These are phyloP conservation scores for Centropus unirufus DNA, from an alignment of 2,113 vertebrate genomes.

Conservation along the genomic window DNA sequence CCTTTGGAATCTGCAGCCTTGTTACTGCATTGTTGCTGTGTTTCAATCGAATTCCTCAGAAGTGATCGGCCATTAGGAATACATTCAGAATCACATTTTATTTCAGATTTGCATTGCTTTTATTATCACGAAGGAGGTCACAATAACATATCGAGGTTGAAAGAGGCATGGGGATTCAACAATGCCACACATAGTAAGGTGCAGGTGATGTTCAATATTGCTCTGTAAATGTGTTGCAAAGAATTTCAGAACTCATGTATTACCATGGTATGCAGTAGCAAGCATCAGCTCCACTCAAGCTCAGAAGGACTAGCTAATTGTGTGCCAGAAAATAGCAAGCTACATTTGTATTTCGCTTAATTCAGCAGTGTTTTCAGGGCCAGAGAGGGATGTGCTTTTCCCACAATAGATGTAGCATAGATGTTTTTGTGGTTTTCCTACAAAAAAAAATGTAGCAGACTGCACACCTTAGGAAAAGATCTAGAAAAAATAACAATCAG, in stretches of 20 bases:
- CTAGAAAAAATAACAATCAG: not conserved
- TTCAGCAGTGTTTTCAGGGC: not conserved
- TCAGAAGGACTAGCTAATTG: not conserved
- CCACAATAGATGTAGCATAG: not conserved
- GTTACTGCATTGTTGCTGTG: conserved; percentile 7
- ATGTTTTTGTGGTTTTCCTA: no score
- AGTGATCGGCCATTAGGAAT: not conserved
- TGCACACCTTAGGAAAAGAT: not conserved
- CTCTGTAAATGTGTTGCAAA: not conserved
- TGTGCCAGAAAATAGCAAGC: not conserved
- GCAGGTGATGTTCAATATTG: not conserved
- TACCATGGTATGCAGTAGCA: not conserved
- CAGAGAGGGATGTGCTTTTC: not conserved
- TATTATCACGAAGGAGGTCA: not conserved
- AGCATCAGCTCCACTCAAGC: not conserved
- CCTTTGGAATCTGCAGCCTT: conserved; percentile 14
- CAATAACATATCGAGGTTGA: not conserved
- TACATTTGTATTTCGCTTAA: not conserved
- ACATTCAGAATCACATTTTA: not conserved
- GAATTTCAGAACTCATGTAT: not conserved
- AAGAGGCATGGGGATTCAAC: not conserved
- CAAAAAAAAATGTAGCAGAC: not conserved
- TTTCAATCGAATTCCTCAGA: not conserved
- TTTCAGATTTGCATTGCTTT: conserved; percentile 9
- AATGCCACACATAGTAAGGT: not conserved